Evolutionary conservation across 92 coral and sea anemone genomes (phyloP).

Genomic region (Anthopleura xanthogrammica): DNA sequence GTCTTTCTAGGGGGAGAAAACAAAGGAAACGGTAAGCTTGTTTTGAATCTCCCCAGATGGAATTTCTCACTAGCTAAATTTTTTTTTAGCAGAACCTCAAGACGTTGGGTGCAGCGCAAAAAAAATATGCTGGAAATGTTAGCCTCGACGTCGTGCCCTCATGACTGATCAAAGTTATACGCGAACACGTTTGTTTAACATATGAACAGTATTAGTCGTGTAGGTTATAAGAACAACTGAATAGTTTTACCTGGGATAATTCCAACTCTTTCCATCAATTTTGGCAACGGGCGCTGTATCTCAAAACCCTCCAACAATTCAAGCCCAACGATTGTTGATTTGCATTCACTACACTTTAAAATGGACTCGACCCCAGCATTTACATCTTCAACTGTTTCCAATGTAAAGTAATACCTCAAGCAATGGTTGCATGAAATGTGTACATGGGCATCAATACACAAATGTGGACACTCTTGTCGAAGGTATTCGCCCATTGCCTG

Average conservation of each 20-base stretch:
- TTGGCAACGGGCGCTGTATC: conserved; percentile 37
- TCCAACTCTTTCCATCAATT: conserved; percentile 20
- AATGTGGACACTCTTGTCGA: not conserved
- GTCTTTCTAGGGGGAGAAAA: conserved; percentile 17
- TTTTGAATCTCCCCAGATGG: no score
- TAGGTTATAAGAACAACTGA: no score
- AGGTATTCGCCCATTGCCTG: conserved; percentile 24
- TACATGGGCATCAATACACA: not conserved
- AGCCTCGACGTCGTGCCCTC: no score
- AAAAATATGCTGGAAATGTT: no score
- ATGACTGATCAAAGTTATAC: no score
- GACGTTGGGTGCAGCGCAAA: no score
- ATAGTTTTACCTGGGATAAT: conserved; percentile 37
- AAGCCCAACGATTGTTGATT: conserved; percentile 13
- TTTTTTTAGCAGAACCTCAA: no score
- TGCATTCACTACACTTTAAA: conserved; percentile 44
- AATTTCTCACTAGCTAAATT: no score
- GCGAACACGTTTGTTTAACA: no score
- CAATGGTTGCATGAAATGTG: conserved; percentile 52
- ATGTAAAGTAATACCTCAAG: conserved; percentile 41
- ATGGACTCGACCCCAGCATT: conserved; percentile 5
- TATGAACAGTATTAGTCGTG: no score
- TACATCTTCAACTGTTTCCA: conserved; percentile 34
- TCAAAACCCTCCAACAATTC: conserved; percentile 52
- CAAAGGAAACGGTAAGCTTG: not conserved